These are phyloP conservation scores for Ammospiza caudacuta DNA, from an alignment of 2,113 vertebrate genomes.

Conservation along the genomic window DNA sequence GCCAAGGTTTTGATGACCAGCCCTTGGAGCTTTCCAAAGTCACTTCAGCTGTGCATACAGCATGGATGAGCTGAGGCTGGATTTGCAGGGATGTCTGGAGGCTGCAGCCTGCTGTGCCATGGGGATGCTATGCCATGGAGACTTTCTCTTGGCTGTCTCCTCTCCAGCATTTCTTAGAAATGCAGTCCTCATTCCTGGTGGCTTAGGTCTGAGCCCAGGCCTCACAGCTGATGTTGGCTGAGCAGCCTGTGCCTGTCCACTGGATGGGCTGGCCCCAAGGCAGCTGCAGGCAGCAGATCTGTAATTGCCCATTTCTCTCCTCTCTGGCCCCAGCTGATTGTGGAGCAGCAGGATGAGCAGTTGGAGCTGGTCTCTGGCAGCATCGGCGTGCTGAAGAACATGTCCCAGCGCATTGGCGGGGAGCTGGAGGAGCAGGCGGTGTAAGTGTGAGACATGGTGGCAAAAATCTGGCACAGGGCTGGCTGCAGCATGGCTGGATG, in stretches of 20 bases:
- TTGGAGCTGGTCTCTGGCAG: constrained; percentile 97
- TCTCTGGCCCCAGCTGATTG: constrained; percentile 84
- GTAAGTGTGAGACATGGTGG: constrained; percentile 74
- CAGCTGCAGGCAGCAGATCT: constrained; percentile 7
- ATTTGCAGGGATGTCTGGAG: background rate
- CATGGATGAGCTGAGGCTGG: background rate
- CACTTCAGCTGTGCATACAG: background rate
- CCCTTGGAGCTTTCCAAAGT: background rate
- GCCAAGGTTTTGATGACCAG: background rate
- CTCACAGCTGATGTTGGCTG: constrained; percentile 15
- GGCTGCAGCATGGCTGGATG: background rate
- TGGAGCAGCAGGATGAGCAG: constrained; percentile 95
- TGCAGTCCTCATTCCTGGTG: background rate
- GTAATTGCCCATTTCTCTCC: constrained; percentile 46
- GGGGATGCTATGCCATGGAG: background rate
- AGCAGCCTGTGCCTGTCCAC: background rate
- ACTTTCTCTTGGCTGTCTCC: background rate
- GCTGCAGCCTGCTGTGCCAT: background rate
- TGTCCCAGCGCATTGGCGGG: constrained; percentile 95
- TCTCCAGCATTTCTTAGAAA: background rate
- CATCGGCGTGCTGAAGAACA: constrained; percentile 97
- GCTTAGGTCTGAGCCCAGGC: constrained; percentile 43
- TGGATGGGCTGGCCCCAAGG: background rate
- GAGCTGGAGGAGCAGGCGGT: constrained; percentile 97
- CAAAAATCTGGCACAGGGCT: background rate